Base-by-base conservation (phyloP, 2,888 invertebrate genomes). In the Hesperia comma region DNA sequence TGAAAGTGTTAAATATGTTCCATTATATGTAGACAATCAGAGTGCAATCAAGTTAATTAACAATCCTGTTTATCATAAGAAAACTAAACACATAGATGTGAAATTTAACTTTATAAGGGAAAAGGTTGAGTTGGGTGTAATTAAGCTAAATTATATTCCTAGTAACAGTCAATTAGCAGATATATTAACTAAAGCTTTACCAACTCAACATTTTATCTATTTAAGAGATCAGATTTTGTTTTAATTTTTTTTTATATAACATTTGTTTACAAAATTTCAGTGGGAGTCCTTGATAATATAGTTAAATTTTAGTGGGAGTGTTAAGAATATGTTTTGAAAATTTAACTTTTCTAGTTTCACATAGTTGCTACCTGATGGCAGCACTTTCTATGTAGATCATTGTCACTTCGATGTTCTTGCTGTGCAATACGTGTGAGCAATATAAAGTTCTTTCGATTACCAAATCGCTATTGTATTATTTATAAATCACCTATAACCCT, bases 51-150 rank as follows among this genome's bases (percentile, higher is more conserved):
- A 69, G 49, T 40, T 67, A 41, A 61, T 66, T 26, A 55, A 68
- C 33, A 71, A 69, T 61, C 68, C 68, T 51, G 61, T 60, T 46
- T 68, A 68, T 56, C 71, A 71, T 37, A 69, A 60, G 46, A 68
- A 40, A n/a, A 68, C 63, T 0, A 69, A 71, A 43, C 67, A 71
- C 19, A 67, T 71, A 21, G 67, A 71, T 63, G 55, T 69, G 6
- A 67, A 64, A 40, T 68, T 55, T 58, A 60, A 69, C 58, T 69
- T 70, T 32, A 56, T 70, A n/a, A 70, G 67, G 55, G 68, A 70
- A 33, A 68, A 68, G 32, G 55, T 62, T 14, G 32, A 69, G n/a
- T 32, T 58, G 57, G 61, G 37, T 14, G 4, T 64, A 14, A 64
- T 69, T 68, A 32, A 54, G 26, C 40, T 70, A 19, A 68, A 68